Base-by-base conservation (phyloP, 2,888 invertebrate species). In the Corbicula japonica region DNA sequence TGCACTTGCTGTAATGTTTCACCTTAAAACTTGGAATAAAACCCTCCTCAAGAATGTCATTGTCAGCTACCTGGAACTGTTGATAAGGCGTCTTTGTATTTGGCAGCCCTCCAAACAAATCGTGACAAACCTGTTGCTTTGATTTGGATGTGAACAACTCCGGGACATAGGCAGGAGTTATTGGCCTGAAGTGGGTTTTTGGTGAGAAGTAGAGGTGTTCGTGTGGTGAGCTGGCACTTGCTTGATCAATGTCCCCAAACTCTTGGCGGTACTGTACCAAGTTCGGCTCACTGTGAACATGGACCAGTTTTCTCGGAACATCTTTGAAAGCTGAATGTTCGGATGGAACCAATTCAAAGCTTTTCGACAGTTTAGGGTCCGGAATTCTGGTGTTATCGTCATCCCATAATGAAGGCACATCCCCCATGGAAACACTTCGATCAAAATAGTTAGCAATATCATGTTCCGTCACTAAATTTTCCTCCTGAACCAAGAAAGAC, bases 121-220 rank as follows among this genome's bases (percentile, higher is more conserved):
- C 89, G 61, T 83, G 66, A 18, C 75, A 74, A n/a, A 77, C 61
- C 38, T 80, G 71, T 41, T 76, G 76, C 32, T 80, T 77, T 32
- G 61, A 41, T 26, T 62, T 77, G 15, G 66, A 52, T 38, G 63
- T 32, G 26, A 54, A 78, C 50, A 82, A 44, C 46, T 76, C 79
- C 26, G 79, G 76, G 34, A 77, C 73, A 70, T 72, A 76, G 15
- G 81, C 80, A 21, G 87, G 88, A 15, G 88, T 87, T 87, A 97
- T 97, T 21, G 97, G 97, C 85, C 96, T 95, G 94, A 97, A 97
- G 94, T 97, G 97, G 75, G 97, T 97, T 83, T 96, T 95, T 83
- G 96, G 95, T 8, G 97, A 96, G 23, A 96, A 96, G 80, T 97
- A 94, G 86, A 97, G 94, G 93, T 97, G 96, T 91, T 97, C 97